Base-by-base conservation (phyloP, 2,888 invertebrate genomes). In the Limnephilus lunatus region DNA sequence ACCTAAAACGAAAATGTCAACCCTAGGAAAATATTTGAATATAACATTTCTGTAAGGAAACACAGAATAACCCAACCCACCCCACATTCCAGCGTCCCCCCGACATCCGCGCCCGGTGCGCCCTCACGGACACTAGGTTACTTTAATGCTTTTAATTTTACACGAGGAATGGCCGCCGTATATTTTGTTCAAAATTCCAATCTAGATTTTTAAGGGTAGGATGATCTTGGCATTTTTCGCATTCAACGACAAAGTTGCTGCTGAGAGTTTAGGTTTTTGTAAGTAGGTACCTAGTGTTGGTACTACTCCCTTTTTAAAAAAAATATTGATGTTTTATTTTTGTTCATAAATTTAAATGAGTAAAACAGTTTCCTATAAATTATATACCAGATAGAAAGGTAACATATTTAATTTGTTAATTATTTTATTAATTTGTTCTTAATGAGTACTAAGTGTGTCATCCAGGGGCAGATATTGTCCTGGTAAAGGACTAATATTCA, bases 21-120 rank as follows among this genome's bases (percentile, higher is more conserved):
- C 93, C 93, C 92, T 93, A 83, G 92, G 92, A 93, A 93, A 93
- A 93, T 93, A 93, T 93, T 93, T 93, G 93, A 93, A 93, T 92
- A 93, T 92, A 93, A 93, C 93, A 93, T 93, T 93, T 93, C 93
- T 93, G 44, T 86, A 90, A 92, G 91, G 92, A 93, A 92, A 93
- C 92, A 92, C 91, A 90, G 92, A 91, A 90, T 30, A 48, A 91
- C 88, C 92, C 92, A 39, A 39, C 31, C 83, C 44, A 9, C 44
- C 44, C 81, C 12, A 91, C 92, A 92, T 92, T 91, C 89, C 91
- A 83, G 85, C 81, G 12, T 19, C 89, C 68, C 68, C 48, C 31
- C 68, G 1, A 44, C 85, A 68, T 83, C 92, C 90, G 48, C 44
- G 31, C 31, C 80, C 44, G 15, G 32, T 48, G 31, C 89, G 48